phyloP scores from a whole-genome alignment of 2,888 invertebrate species.

The Netelia fuscicornis region DNA sequence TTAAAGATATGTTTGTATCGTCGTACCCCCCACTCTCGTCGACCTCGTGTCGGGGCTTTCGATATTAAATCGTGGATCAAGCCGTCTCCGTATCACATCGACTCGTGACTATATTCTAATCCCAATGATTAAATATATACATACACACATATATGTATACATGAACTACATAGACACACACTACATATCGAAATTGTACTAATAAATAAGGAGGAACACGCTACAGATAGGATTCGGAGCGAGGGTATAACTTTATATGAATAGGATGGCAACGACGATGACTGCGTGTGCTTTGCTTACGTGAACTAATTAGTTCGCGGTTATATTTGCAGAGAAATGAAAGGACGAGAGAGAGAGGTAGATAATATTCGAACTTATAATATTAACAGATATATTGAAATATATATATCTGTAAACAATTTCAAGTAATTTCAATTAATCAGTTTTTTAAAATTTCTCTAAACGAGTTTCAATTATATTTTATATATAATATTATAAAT shows the following conservation, averaged over 20 bases:
- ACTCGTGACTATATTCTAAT: not conserved
- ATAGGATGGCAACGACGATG: conserved; percentile 2
- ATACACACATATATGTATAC: not conserved
- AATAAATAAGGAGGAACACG: conserved; percentile 55
- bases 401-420: not conserved
- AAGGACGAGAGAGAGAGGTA: too few species aligned
- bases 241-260: not conserved
- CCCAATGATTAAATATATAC: conserved; percentile 16
- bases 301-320: conserved; percentile 58
- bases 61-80: conserved; percentile 33
- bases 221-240: not conserved
- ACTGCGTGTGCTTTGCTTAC: conserved; percentile 1
- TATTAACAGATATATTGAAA: too few species aligned
- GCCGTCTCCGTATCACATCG: not conserved
- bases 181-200: conserved; percentile 11
- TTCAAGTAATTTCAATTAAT: not conserved
- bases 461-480: too few species aligned
- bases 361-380: not conserved
- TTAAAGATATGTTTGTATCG: conserved; percentile 36
- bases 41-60: not conserved
- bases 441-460: too few species aligned
- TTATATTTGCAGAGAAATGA: conserved; percentile 56
- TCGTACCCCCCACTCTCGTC: not conserved
- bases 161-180: not conserved
- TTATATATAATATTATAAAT: too few species aligned